Percentiles rank a stretch among this genome's conserved stretches.
Conservation (phyloP, 2,888 invertebrate genomes). For the Caprella mutica region DNA sequence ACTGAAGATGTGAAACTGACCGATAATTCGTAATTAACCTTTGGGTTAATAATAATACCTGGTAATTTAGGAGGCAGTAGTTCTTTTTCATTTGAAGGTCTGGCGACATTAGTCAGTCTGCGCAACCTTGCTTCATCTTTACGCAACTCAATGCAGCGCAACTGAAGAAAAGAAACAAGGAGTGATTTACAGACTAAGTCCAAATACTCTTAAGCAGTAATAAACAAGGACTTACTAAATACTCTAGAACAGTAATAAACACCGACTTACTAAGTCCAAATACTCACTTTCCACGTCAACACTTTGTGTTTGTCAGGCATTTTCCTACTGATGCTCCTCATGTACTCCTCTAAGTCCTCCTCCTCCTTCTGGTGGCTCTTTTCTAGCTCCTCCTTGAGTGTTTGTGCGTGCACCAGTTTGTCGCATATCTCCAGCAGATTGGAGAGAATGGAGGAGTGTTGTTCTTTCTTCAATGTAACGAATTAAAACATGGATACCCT, state of each 20-base stretch:
- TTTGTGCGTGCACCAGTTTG: background rate
- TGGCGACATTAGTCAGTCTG: slow-evolving; percentile 57
- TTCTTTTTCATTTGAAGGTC: slow-evolving; percentile 41
- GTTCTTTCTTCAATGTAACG: background rate
- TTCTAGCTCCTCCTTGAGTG: background rate
- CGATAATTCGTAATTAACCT: no score
- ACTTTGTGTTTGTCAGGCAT: slow-evolving; percentile 42
- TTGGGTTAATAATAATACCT: no score
- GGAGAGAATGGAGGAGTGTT: slow-evolving; percentile 33
- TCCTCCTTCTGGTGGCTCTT: slow-evolving; percentile 42
- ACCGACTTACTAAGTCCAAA: no score
- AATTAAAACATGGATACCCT: no score
- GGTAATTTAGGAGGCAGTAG: slow-evolving; percentile 7
- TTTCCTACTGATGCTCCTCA: slow-evolving; percentile 48
- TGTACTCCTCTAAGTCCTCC: slow-evolving; percentile 73
- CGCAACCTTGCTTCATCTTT: slow-evolving; percentile 56
- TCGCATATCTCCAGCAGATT: slow-evolving; percentile 13
- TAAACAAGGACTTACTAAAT: background rate
- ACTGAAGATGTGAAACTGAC: no score
- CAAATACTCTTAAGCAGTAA: no score
- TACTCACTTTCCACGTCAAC: slow-evolving; percentile 39
- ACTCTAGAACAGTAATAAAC: no score
- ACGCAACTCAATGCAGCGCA: slow-evolving; percentile 46
- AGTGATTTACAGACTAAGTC: background rate
- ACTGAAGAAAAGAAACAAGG: slow-evolving; percentile 3